Percentiles rank a stretch among this genome's conserved stretches.
Conservation (phyloP, 1,140 invertebrate genomes). For the Drosophila mauritiana region DNA sequence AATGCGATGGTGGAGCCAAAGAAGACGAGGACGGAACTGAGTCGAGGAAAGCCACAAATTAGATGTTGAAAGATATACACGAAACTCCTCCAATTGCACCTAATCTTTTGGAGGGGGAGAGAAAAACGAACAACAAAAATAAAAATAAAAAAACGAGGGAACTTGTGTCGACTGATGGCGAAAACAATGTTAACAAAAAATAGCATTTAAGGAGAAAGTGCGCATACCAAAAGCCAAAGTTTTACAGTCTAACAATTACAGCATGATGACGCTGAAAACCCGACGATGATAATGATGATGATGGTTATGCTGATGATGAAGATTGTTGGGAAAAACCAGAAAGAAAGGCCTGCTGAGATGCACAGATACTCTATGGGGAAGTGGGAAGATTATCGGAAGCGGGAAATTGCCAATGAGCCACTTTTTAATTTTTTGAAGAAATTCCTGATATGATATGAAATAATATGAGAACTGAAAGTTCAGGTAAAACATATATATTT, state of each 20-base stretch:
- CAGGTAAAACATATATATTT: background rate
- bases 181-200: conserved; percentile 77
- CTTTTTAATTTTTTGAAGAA: background rate
- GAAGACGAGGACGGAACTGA: conserved; percentile 46
- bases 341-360: conserved; percentile 22
- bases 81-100: conserved; percentile 39
- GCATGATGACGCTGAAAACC: conserved; percentile 50
- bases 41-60: conserved; percentile 72
- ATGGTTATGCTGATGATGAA: conserved; percentile 47
- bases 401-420: background rate
- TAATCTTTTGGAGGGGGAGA: conserved; percentile 11
- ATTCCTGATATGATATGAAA: background rate
- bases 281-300: conserved; percentile 30
- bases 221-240: conserved; percentile 70
- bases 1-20: conserved; percentile 23
- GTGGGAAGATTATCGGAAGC: conserved; percentile 1
- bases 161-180: conserved; percentile 54
- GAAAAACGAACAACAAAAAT: background rate
- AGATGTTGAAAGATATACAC: conserved; percentile 59
- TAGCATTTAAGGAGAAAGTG: conserved; percentile 80
- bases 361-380: conserved; percentile 37
- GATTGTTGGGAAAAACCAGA: conserved; percentile 49
- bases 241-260: conserved; percentile 78
- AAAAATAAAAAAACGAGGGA: conserved; percentile 1
- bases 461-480: background rate